Evolutionary conservation across 2,113 vertebrate species (phyloP).

Genomic region (Microcebus lehilahytsara): DNA sequence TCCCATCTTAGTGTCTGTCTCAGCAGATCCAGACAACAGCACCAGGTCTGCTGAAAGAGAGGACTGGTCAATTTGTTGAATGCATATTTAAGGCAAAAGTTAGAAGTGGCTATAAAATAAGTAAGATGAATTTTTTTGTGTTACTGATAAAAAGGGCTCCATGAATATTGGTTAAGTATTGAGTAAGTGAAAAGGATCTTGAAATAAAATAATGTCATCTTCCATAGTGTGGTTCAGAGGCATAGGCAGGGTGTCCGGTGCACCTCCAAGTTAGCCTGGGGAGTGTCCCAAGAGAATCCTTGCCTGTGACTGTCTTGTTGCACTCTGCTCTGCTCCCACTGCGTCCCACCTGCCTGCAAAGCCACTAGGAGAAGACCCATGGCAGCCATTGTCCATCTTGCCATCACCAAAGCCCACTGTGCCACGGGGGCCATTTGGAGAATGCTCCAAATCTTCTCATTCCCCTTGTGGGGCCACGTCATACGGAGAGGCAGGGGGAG

Average conservation of each 20-base stretch:
- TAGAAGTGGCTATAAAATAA: neutral
- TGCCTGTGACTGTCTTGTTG: neutral
- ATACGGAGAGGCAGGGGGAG: neutral
- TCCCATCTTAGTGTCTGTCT: neutral
- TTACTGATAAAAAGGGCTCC: neutral
- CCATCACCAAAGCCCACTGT: neutral
- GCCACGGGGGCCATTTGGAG: neutral
- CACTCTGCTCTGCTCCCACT: neutral
- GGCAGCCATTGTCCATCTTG: neutral
- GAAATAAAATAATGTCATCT: neutral
- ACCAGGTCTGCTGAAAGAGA: neutral
- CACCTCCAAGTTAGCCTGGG: neutral
- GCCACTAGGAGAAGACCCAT: neutral
- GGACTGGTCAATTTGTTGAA: neutral
- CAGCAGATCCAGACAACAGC: neutral
- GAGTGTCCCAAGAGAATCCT: neutral
- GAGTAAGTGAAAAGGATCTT: neutral
- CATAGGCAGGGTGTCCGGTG: fast-evolving
- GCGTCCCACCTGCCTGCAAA: neutral
- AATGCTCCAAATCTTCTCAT: neutral
- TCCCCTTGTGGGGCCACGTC: neutral
- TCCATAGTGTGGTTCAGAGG: neutral
- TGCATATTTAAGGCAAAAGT: neutral
- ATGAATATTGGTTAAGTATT: neutral
- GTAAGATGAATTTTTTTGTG: neutral